Evolutionary conservation across 2,888 invertebrate species (phyloP), one percentile per base, ranked within the genome.

Genomic region (Macrophya alboannulata): DNA sequence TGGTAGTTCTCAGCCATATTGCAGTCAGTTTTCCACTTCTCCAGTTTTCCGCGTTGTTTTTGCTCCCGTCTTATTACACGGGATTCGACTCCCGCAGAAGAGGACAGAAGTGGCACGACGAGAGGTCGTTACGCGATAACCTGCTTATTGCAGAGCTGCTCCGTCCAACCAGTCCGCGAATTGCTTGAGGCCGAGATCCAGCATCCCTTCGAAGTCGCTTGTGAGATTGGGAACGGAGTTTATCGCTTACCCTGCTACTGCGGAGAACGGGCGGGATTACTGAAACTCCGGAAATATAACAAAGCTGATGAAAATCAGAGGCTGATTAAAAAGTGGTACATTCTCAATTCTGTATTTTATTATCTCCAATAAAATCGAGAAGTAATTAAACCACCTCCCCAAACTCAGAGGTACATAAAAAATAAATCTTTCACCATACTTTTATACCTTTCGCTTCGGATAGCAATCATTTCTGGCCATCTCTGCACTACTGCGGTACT

Each of bases 61-160:
- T 81, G 21, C 62, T 62, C 45, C 62, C 40, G 62, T 81, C 81
- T 81, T 81, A 81, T 81, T 81, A 62, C 37, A 21, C 17, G 55
- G 17, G 77, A 37, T 55, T 48, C 77, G 77, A 55, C 59, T n/a
- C 62, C 43, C 81, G 21, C 40, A 12, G 62, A 62, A 31, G 55
- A 77, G 77, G 77, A 77, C 37, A 77, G 55, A 77, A 77, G 77
- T 77, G 77, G 51, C 37, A 55, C 31, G 77, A 51, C 31, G 31
- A 55, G 55, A 77, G 77, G 77, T 43, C 43, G 81, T 62, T 81
- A 43, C 59, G 81, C 81, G 81, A 81, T 81, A 81, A 81, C 81
- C 81, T 81, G 81, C 59, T 81, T 81, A 81, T 81, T 59, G 81
- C 81, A 21, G 21, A n/a, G 59, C 21, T n/a, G n/a, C 59, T 40